Conservation (phyloP, 2,113 vertebrate species). For the Lepisosteus osseus region DNA sequence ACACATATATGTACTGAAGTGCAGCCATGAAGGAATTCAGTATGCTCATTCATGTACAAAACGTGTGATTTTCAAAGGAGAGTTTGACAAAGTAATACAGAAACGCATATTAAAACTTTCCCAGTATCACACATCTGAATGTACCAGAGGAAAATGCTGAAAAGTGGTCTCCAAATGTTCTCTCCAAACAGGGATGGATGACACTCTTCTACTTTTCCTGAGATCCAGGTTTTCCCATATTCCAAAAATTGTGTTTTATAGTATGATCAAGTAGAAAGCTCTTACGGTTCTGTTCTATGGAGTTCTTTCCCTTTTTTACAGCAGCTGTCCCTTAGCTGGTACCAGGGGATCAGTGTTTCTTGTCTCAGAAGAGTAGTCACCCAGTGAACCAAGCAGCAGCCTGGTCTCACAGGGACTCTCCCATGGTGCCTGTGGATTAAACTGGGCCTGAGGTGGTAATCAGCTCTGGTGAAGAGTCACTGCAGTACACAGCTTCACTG, state of each 20-base stretch:
- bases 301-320: background rate
- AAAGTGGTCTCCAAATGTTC: no score
- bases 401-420: constrained; percentile 1
- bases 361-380: constrained; percentile 18
- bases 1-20: background rate
- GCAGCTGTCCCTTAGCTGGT: background rate
- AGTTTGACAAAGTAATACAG: background rate
- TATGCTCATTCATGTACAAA: background rate
- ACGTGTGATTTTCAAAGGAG: background rate
- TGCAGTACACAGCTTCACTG: background rate
- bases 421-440: constrained; percentile 27
- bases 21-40: background rate
- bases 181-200: no score
- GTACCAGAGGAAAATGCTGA: no score
- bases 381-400: constrained; percentile 13
- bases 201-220: background rate
- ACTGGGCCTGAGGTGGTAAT: constrained; percentile 30
- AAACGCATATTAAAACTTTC: background rate
- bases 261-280: no score
- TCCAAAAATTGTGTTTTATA: no score
- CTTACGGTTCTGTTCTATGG: background rate
- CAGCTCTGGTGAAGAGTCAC: background rate
- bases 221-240: background rate
- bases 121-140: no score
- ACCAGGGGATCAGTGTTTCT: constrained; percentile 2